Percentiles rank a stretch among this genome's conserved stretches.
These are phyloP conservation scores for Beris chalybata DNA, from an alignment of 2,888 invertebrate genomes.

Conservation along the genomic window DNA sequence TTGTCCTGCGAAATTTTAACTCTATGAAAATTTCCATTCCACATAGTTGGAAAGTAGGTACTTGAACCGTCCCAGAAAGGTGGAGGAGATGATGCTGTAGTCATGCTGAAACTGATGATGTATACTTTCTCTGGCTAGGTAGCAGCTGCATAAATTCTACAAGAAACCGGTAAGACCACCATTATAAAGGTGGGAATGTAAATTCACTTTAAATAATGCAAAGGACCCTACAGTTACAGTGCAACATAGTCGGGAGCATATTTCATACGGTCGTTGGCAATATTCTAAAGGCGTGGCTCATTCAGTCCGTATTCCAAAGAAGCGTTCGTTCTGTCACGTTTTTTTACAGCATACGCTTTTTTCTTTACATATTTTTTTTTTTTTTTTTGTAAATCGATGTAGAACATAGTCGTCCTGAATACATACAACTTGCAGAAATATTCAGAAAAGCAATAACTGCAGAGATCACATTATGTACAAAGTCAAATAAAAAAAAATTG, in stretches of 20 bases:
- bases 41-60: conserved; percentile 18
- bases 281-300: conserved; percentile 29
- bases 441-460: conserved; percentile 1
- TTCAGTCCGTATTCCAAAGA: neutral
- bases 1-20: too few relatives aligned
- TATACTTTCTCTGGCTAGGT: too few relatives aligned
- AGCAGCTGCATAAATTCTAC: too few relatives aligned
- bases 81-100: too few relatives aligned
- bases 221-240: too few relatives aligned
- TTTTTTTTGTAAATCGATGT: neutral
- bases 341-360: conserved; percentile 11
- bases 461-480: conserved; percentile 24
- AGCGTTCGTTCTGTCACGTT: conserved; percentile 4
- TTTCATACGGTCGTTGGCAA: conserved; percentile 17
- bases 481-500: conserved; percentile 7
- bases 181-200: too few relatives aligned
- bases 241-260: conserved; percentile 8
- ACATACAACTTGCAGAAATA: neutral
- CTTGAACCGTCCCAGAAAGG: too few relatives aligned
- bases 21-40: conserved; percentile 20
- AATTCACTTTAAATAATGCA: too few relatives aligned
- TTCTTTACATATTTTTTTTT: neutral
- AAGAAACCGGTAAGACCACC: too few relatives aligned
- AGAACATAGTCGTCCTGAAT: neutral
- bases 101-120: too few relatives aligned